phyloP scores from a whole-genome alignment of 2,797 vertebrate genomes.

The Anniella stebbinsi region DNA sequence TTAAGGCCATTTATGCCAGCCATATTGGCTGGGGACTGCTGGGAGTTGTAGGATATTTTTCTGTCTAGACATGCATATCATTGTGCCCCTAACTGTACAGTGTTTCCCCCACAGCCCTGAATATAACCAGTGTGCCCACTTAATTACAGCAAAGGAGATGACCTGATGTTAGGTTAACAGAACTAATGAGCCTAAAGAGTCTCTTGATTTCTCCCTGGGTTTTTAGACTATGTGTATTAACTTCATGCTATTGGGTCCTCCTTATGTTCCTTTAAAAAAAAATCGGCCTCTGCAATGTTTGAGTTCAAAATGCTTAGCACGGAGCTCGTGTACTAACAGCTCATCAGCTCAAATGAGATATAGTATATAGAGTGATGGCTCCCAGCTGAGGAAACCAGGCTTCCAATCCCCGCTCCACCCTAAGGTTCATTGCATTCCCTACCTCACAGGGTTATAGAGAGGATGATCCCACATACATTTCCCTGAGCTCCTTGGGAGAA shows the following conservation, averaged over 20 bases:
- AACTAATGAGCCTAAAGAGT: background rate
- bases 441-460: background rate
- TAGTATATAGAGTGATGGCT: background rate
- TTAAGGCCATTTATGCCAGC: background rate
- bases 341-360: background rate
- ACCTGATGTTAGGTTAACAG: background rate
- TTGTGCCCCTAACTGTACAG: background rate
- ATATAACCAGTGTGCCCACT: too few species aligned
- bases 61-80: too few species aligned
- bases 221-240: background rate
- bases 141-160: background rate
- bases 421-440: background rate
- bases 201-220: constrained; percentile 31
- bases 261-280: background rate
- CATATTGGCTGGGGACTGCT: too few species aligned
- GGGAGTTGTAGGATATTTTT: too few species aligned
- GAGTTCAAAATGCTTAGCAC: background rate
- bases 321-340: background rate
- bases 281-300: background rate
- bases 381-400: background rate
- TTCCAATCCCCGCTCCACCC: background rate
- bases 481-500: background rate
- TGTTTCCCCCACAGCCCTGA: background rate
- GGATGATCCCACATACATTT: background rate
- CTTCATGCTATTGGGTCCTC: background rate